These are phyloP conservation scores for Phymastichus coffea DNA, from an alignment of 1,140 invertebrate species.

Conservation along the genomic window DNA sequence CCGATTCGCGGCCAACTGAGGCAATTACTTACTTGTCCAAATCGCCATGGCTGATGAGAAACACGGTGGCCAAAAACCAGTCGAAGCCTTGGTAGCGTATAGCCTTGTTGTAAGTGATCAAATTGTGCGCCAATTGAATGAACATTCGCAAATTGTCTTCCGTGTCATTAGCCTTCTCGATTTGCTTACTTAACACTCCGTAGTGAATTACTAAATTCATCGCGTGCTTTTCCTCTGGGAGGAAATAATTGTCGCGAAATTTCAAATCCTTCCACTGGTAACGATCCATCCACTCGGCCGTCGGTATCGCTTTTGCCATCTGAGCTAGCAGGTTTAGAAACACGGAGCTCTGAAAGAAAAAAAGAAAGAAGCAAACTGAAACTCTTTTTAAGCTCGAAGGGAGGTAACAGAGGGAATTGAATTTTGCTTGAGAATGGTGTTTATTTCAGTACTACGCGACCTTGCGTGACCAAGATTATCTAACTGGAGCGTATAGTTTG, in stretches of 20 bases:
- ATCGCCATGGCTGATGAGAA: conserved; percentile 47
- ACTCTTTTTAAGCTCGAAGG: too few relatives aligned
- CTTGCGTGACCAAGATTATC: too few relatives aligned
- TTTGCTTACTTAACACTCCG: conserved; percentile 38
- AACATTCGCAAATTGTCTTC: conserved; percentile 44
- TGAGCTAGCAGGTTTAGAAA: conserved; percentile 45
- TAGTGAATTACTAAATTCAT: conserved; percentile 45
- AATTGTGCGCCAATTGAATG: conserved; percentile 43
- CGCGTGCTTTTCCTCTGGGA: conserved; percentile 45
- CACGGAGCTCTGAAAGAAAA: conserved; percentile 37
- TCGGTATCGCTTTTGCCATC: conserved; percentile 52
- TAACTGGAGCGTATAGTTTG: too few relatives aligned
- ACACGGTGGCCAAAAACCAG: conserved; percentile 51
- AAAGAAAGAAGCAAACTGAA: neutral
- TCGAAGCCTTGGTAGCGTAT: conserved; percentile 45
- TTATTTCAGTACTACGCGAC: too few relatives aligned
- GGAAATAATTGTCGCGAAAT: conserved; percentile 37
- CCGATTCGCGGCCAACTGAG: conserved; percentile 52
- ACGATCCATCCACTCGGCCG: conserved; percentile 46
- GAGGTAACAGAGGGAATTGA: too few relatives aligned
- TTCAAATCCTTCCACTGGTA: conserved; percentile 44
- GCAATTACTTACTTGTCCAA: conserved; percentile 44
- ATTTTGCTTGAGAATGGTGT: too few relatives aligned
- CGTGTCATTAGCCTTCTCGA: conserved; percentile 32
- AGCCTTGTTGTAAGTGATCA: conserved; percentile 45